phyloP scores from a whole-genome alignment of 2,113 vertebrate species.

The Neolamprologus caudopunctatus region DNA sequence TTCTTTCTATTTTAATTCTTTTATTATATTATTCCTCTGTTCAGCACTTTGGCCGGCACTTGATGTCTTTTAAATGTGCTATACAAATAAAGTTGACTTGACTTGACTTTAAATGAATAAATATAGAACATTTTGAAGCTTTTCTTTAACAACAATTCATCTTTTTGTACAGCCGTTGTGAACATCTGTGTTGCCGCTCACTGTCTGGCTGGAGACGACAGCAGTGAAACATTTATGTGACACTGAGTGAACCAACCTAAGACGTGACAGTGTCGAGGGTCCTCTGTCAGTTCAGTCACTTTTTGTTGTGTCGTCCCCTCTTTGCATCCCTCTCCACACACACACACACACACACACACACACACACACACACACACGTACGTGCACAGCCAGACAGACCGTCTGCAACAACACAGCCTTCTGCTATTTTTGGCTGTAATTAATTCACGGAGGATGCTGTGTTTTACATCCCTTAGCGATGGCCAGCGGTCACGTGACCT shows the following conservation, averaged over 20 bases:
- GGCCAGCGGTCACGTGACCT: background rate
- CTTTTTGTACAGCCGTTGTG: background rate
- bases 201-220: background rate
- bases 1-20: too few species aligned
- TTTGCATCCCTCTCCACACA: background rate
- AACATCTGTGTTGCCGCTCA: background rate
- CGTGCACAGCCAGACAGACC: background rate
- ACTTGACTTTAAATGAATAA: background rate
- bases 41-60: too few species aligned
- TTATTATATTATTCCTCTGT: too few species aligned
- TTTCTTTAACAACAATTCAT: background rate
- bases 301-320: background rate
- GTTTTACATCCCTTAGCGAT: background rate
- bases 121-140: background rate
- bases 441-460: constrained; percentile 10
- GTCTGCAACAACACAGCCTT: background rate
- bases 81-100: too few species aligned
- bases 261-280: background rate
- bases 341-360: background rate
- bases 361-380: background rate
- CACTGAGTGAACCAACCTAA: background rate
- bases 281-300: background rate
- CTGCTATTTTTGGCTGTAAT: constrained; percentile 15
- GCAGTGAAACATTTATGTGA: background rate
- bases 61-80: too few species aligned